These are phyloP conservation scores for Eutrigla gurnardus DNA, from an alignment of 2,797 vertebrate genomes.

Conservation along the genomic window DNA sequence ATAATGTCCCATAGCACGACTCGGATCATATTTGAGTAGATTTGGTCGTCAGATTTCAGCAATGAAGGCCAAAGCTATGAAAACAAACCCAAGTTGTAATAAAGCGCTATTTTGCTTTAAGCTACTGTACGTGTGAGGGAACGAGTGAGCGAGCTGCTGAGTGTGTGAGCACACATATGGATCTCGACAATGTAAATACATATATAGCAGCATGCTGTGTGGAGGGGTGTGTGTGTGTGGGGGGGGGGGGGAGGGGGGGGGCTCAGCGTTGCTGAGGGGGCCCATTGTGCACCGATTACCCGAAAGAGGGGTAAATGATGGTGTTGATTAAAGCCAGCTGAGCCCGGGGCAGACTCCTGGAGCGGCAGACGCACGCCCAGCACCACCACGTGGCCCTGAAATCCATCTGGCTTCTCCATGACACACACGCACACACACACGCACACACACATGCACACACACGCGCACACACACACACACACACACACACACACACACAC, in stretches of 20 bases:
- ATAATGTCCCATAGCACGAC: background rate
- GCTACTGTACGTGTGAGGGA: background rate
- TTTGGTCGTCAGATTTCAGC: background rate
- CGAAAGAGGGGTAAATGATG: conserved; percentile 61
- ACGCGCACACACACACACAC: conserved; percentile 23
- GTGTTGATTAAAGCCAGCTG: conserved; percentile 82
- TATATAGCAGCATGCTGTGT: conserved; percentile 41
- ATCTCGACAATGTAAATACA: conserved; percentile 44
- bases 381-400: conserved; percentile 63
- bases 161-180: background rate
- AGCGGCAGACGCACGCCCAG: conserved; percentile 36
- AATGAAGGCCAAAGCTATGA: background rate
- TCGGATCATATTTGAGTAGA: background rate
- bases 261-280: conserved; percentile 51
- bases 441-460: conserved; percentile 18
- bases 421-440: conserved; percentile 43
- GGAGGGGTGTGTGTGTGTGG: conserved; percentile 12
- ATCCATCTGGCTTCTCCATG: conserved; percentile 59
- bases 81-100: background rate
- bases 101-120: background rate
- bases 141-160: background rate
- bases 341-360: conserved; percentile 56
- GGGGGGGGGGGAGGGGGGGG: conserved; percentile 24
- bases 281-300: conserved; percentile 72
- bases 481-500: conserved; percentile 36